Evolutionary conservation across 2,888 invertebrate genomes (phyloP).

Genomic region (Sycophila texana): DNA sequence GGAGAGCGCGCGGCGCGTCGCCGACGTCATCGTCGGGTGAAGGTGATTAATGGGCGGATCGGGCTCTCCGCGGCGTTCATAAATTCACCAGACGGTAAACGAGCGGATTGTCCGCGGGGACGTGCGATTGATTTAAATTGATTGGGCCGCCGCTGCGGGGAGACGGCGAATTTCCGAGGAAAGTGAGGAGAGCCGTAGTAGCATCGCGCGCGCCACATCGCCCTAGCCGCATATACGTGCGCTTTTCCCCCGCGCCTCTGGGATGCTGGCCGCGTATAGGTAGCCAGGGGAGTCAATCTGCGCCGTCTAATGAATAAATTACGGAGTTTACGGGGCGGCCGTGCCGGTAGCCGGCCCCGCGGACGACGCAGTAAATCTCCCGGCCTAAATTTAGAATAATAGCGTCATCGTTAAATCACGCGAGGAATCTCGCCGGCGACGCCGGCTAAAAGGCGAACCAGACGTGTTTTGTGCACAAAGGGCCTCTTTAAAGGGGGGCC

Average conservation of each 20-base stretch:
- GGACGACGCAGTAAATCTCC: slow-evolving; percentile 28
- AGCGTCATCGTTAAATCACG: slow-evolving; percentile 33
- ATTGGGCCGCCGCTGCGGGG: slow-evolving; percentile 10
- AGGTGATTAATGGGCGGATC: slow-evolving; percentile 41
- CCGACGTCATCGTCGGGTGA: slow-evolving; percentile 1
- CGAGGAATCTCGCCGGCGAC: slow-evolving; percentile 14
- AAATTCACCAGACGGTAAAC: slow-evolving; percentile 38
- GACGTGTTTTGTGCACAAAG: slow-evolving; percentile 15
- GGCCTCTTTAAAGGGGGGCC: slow-evolving; percentile 34
- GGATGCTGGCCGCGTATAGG: not conserved
- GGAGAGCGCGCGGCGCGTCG: not conserved
- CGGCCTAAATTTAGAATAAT: slow-evolving; percentile 44
- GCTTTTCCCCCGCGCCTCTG: not conserved
- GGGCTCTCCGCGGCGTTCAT: slow-evolving; percentile 13
- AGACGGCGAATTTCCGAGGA: slow-evolving; percentile 4
- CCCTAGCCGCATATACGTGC: not conserved
- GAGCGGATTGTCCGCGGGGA: slow-evolving; percentile 25
- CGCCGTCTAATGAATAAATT: slow-evolving; percentile 42
- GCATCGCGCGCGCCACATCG: not conserved
- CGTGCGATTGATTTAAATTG: slow-evolving; percentile 46
- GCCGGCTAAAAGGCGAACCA: not conserved
- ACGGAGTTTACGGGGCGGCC: slow-evolving; percentile 10
- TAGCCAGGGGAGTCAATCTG: not conserved
- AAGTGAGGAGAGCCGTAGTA: slow-evolving; percentile 1
- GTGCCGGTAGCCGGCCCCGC: not conserved